These are phyloP conservation scores for Neodon shergylaensis DNA, from an alignment of 2,113 vertebrate species.

Conservation along the genomic window DNA sequence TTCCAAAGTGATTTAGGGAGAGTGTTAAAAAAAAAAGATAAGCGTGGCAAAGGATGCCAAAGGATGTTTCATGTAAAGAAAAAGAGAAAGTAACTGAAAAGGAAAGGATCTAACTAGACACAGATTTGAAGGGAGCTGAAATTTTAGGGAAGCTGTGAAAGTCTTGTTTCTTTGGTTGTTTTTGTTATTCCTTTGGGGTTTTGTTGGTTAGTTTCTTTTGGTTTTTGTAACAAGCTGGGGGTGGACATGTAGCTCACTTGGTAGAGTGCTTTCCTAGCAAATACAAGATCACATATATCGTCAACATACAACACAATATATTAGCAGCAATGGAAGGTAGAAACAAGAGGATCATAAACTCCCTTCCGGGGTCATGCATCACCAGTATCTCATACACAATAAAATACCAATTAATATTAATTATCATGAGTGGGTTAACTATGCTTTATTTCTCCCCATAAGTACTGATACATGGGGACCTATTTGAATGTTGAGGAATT, in stretches of 20 bases:
- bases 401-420: slow-evolving; percentile 25
- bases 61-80: not conserved
- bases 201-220: not conserved
- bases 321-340: not conserved
- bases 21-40: not conserved
- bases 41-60: not conserved
- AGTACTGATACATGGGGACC: not conserved
- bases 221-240: not conserved
- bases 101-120: not conserved
- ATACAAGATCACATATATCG: not conserved
- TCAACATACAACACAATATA: not conserved
- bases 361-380: not conserved
- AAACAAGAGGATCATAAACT: not conserved
- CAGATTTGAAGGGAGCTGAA: not conserved
- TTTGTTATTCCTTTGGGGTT: not conserved
- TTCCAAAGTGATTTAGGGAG: not conserved
- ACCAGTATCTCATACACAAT: not conserved
- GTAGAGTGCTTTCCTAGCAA: not conserved
- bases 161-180: not conserved
- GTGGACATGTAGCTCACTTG: not conserved
- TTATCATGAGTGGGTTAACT: not conserved
- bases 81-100: not conserved
- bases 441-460: not conserved
- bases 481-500: not conserved
- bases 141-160: not conserved